phyloP scores from a whole-genome alignment of 2,797 vertebrate genomes.

The Mus spretus region DNA sequence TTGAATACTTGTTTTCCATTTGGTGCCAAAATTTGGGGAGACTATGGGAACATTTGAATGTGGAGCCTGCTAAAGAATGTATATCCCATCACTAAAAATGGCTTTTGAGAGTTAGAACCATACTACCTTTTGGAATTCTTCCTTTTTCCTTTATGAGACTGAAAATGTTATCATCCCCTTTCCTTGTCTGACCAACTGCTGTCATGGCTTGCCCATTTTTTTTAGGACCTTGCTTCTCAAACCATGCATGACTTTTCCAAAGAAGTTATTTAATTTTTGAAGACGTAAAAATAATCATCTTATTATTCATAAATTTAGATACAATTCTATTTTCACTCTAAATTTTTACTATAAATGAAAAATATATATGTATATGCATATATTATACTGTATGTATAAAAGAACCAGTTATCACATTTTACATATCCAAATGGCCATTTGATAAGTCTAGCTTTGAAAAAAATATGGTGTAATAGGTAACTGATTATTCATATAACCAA shows the following conservation, averaged over 20 bases:
- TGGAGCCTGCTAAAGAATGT: no score
- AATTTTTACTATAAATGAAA: neutral
- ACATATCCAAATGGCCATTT: conserved; percentile 22
- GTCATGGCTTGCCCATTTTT: no score
- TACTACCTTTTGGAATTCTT: neutral
- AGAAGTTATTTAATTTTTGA: no score
- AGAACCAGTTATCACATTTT: neutral
- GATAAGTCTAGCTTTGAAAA: neutral
- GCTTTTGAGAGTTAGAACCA: neutral
- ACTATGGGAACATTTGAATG: neutral
- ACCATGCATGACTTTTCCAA: no score
- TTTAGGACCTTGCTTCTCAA: no score
- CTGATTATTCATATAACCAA: neutral
- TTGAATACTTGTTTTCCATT: neutral
- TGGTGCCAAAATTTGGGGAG: neutral
- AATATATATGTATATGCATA: neutral
- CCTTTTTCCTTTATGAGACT: neutral
- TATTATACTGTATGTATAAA: no score
- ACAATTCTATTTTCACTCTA: neutral
- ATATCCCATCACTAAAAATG: neutral
- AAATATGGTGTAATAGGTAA: neutral
- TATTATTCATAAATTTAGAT: no score
- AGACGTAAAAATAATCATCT: no score
- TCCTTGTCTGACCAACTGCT: no score
- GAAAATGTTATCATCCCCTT: neutral